Conservation (phyloP, 2,797 vertebrate species). For the Synaphobranchus kaupii region DNA sequence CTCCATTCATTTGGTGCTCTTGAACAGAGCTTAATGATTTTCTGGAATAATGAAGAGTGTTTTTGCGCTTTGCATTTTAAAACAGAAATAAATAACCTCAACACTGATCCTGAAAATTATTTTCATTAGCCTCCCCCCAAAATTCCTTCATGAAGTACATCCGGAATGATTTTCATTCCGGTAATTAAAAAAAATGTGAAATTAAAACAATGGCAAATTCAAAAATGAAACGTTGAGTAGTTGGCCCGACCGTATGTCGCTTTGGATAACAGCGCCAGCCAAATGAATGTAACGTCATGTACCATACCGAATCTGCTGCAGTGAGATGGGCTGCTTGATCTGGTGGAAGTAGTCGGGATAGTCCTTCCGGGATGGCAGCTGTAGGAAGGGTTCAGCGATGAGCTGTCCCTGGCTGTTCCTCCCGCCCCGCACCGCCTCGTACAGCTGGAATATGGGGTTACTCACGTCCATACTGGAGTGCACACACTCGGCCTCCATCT, state of each 20-base stretch:
- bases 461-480: conserved; percentile 92
- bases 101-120: too few species aligned
- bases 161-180: not conserved
- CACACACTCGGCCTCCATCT: conserved; percentile 93
- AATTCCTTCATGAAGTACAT: too few species aligned
- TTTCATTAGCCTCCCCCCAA: too few species aligned
- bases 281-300: not conserved
- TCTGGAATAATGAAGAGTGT: not conserved
- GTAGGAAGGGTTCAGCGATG: conserved; percentile 94
- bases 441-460: conserved; percentile 95
- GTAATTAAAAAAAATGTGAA: conserved; percentile 43
- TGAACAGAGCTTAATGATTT: not conserved
- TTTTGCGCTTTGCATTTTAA: not conserved
- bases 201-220: conserved; percentile 42
- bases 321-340: conserved; percentile 89
- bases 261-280: too few species aligned
- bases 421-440: conserved; percentile 88
- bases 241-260: conserved; percentile 74
- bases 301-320: conserved; percentile 92
- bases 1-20: not conserved
- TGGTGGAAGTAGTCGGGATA: conserved; percentile 97
- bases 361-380: conserved; percentile 95
- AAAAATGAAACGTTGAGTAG: conserved; percentile 21
- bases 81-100: not conserved
- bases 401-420: conserved; percentile 95